phyloP scores from a whole-genome alignment of 2,888 invertebrate genomes.

The Meandrusa payeni region DNA sequence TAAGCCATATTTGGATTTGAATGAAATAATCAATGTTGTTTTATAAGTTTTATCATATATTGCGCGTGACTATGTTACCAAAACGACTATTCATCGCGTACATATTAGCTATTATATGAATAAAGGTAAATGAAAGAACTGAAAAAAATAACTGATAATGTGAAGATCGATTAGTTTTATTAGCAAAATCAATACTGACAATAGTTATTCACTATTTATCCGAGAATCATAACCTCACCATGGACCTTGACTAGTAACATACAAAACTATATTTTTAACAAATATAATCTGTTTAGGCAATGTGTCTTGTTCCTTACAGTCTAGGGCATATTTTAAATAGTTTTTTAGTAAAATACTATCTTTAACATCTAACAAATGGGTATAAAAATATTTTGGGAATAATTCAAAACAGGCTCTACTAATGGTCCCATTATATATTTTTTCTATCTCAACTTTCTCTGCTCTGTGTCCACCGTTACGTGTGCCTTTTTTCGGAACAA shows the following conservation, averaged over 20 bases:
- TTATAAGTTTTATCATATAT: no score
- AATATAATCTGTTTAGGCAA: constrained; percentile 12
- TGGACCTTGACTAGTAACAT: constrained; percentile 30
- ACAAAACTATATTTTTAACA: constrained; percentile 25
- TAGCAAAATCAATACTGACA: constrained; percentile 43
- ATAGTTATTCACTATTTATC: constrained; percentile 33
- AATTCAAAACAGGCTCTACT: constrained; percentile 21
- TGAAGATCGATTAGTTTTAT: constrained; percentile 27
- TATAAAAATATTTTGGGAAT: constrained; percentile 14
- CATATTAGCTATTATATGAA: no score
- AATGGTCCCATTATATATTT: constrained; percentile 20
- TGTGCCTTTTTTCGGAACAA: constrained; percentile 45
- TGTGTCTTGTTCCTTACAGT: constrained; percentile 2
- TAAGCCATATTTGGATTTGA: no score
- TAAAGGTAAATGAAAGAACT: no score
- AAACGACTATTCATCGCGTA: no score
- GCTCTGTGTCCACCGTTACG: constrained; percentile 47
- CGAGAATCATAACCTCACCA: constrained; percentile 36
- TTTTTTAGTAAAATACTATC: constrained; percentile 1
- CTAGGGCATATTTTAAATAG: constrained; percentile 1
- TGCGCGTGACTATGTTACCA: no score
- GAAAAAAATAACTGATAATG: no score
- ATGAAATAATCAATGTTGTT: no score
- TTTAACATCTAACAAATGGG: constrained; percentile 9
- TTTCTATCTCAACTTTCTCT: constrained; percentile 59